Percentiles rank a stretch among this genome's conserved stretches.
phyloP scores from a whole-genome alignment of 2,888 invertebrate species.

The Trisateles emortualis region DNA sequence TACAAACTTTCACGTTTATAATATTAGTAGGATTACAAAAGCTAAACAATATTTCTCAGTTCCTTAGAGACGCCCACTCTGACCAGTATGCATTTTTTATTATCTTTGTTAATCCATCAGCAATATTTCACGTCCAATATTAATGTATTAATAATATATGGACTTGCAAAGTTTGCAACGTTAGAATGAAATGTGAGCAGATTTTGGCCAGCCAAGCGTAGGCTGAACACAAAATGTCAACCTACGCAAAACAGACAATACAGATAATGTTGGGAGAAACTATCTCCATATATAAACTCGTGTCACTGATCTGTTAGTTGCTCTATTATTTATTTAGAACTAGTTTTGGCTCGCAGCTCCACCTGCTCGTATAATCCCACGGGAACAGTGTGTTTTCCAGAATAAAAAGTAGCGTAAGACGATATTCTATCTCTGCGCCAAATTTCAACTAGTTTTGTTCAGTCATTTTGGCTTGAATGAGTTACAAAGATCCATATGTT shows the following conservation, averaged over 20 bases:
- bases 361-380: too few species aligned
- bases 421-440: too few species aligned
- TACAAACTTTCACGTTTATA: too few species aligned
- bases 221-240: not conserved
- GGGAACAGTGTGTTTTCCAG: too few species aligned
- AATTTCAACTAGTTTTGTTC: too few species aligned
- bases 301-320: not conserved
- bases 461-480: too few species aligned
- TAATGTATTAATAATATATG: not conserved
- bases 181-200: not conserved
- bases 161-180: not conserved
- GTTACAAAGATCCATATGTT: too few species aligned
- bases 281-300: not conserved
- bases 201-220: not conserved
- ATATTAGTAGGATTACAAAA: too few species aligned
- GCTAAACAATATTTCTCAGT: too few species aligned
- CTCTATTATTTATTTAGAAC: not conserved
- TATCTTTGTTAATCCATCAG: not conserved
- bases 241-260: not conserved
- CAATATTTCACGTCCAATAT: not conserved
- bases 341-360: not conserved
- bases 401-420: too few species aligned
- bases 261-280: not conserved
- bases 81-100: not conserved
- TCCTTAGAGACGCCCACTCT: not conserved